These are phyloP conservation scores for Garrulus glandarius DNA, from an alignment of 2,797 vertebrate species.

Conservation along the genomic window DNA sequence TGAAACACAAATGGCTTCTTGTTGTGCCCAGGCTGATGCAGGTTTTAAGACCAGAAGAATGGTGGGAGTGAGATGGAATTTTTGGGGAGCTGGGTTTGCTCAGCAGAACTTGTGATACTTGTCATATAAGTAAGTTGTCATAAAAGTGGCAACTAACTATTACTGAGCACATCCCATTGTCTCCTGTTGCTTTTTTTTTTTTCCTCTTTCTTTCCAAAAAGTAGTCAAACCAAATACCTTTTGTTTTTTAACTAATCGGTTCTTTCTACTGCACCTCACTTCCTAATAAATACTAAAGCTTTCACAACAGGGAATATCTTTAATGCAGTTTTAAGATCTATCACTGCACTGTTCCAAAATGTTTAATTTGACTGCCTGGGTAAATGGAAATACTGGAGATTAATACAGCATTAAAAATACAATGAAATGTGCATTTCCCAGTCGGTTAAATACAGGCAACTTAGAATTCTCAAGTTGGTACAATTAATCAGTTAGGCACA, in stretches of 20 bases:
- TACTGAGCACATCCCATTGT: background rate
- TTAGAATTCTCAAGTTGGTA: constrained; percentile 40
- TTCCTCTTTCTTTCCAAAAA: background rate
- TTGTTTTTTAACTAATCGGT: background rate
- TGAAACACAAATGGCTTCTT: background rate
- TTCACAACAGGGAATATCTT: background rate
- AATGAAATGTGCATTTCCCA: constrained; percentile 42
- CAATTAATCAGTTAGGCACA: constrained; percentile 61
- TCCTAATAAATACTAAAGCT: background rate
- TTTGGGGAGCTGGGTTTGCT: background rate
- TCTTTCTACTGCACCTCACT: background rate
- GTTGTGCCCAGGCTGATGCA: background rate
- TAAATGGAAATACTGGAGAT: constrained; percentile 43
- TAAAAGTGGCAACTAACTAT: background rate
- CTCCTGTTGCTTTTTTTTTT: background rate
- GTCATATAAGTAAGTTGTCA: background rate
- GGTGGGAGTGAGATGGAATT: background rate
- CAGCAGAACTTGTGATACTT: background rate
- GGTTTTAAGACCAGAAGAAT: background rate
- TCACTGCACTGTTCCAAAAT: constrained; percentile 14
- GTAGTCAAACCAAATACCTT: background rate
- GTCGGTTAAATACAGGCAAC: background rate
- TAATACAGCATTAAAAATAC: constrained; percentile 62
- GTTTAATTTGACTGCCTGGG: constrained; percentile 54
- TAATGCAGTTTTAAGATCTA: background rate